These are phyloP conservation scores for Phengaris alcon DNA, from an alignment of 2,888 invertebrate genomes.

Conservation along the genomic window DNA sequence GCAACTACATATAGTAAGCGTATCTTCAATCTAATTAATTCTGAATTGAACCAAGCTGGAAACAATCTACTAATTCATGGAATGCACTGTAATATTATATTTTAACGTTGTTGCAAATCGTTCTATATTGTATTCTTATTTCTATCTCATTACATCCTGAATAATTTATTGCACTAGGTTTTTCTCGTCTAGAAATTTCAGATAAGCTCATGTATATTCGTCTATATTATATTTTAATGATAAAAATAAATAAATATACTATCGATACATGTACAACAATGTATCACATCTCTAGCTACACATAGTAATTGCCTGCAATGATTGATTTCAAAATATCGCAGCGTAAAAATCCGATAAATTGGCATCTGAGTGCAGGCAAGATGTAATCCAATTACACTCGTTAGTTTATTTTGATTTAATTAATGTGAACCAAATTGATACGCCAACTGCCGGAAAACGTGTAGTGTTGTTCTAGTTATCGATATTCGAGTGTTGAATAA, in stretches of 20 bases:
- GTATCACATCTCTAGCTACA: constrained; percentile 8
- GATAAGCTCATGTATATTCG: too few species aligned
- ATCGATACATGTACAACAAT: not conserved
- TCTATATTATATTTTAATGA: too few species aligned
- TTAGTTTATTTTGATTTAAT: constrained; percentile 29
- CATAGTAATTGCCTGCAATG: constrained; percentile 24
- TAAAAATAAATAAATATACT: not conserved
- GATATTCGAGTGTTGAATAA: constrained; percentile 17
- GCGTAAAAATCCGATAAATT: constrained; percentile 26
- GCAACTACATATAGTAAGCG: too few species aligned
- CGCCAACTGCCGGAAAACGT: constrained; percentile 10
- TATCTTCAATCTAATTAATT: too few species aligned
- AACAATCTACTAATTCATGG: too few species aligned
- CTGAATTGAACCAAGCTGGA: too few species aligned
- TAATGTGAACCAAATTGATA: constrained; percentile 15
- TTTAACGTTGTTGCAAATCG: too few species aligned
- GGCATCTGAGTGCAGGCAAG: constrained; percentile 24
- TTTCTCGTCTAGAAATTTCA: too few species aligned
- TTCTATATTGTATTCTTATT: too few species aligned
- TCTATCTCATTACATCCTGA: too few species aligned
- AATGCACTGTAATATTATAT: too few species aligned
- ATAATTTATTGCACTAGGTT: too few species aligned
- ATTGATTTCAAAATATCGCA: constrained; percentile 28
- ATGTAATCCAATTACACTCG: constrained; percentile 26
- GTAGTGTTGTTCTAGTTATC: constrained; percentile 17